These are phyloP conservation scores for Zoanthus solanderi DNA, from an alignment of 92 coral and sea anemone species.

Conservation along the genomic window DNA sequence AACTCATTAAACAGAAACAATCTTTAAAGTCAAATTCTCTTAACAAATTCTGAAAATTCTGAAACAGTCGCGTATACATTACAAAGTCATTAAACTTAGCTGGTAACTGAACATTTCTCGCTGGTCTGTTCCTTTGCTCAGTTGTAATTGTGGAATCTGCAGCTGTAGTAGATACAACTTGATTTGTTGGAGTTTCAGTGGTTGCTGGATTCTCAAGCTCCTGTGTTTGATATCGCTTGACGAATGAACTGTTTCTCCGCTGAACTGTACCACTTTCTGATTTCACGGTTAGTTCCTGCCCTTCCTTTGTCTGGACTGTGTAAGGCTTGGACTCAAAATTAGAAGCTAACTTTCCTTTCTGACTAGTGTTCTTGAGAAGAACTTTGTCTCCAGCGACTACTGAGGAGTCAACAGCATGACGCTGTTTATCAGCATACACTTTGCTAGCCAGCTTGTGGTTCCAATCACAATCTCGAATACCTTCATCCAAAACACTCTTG, in stretches of 20 bases:
- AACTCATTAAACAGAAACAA: neutral
- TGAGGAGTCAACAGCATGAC: slow-evolving; percentile 33
- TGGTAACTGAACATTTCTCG: neutral
- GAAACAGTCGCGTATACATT: neutral
- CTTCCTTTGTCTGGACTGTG: slow-evolving; percentile 62
- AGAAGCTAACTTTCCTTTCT: slow-evolving; percentile 51
- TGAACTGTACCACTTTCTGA: slow-evolving; percentile 41
- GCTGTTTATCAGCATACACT: slow-evolving; percentile 36
- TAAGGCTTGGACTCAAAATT: slow-evolving; percentile 58
- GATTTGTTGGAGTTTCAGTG: neutral
- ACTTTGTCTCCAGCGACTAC: slow-evolving; percentile 56
- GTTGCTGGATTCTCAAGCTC: slow-evolving; percentile 17
- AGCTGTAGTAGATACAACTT: slow-evolving; percentile 4
- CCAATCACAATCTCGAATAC: slow-evolving; percentile 50
- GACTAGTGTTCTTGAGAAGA: slow-evolving; percentile 56
- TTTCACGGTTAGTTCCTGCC: slow-evolving; percentile 46
- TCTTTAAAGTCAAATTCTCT: neutral
- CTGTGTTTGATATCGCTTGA: slow-evolving; percentile 46
- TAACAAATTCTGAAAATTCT: neutral
- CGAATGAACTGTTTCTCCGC: slow-evolving; percentile 61
- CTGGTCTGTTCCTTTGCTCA: neutral
- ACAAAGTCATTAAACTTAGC: slow-evolving; percentile 14
- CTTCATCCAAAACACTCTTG: slow-evolving; percentile 56
- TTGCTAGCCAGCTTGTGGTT: slow-evolving; percentile 51
- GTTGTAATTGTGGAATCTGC: slow-evolving; percentile 20